These are phyloP conservation scores for Epizoanthus scotinus DNA, from an alignment of 92 coral and sea anemone species.

Conservation along the genomic window DNA sequence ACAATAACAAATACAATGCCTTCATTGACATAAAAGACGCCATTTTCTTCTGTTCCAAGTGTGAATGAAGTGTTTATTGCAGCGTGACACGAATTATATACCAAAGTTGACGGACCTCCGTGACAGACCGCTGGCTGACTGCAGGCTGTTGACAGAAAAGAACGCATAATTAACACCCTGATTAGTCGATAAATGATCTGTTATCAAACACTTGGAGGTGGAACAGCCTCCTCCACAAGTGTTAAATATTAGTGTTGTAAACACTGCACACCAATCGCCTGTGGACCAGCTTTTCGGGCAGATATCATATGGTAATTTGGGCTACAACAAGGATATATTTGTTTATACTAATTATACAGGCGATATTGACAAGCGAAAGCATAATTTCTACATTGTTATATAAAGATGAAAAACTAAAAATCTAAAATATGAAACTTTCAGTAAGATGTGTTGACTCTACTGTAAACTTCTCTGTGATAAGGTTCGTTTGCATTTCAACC, in stretches of 20 bases:
- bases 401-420: not conserved
- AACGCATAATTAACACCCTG: slow-evolving; percentile 1
- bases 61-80: slow-evolving; percentile 30
- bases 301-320: not conserved
- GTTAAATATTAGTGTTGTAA: too few relatives aligned
- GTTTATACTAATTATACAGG: slow-evolving; percentile 29
- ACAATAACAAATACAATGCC: slow-evolving; percentile 33
- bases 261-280: too few relatives aligned
- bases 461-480: too few relatives aligned
- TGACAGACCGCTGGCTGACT: slow-evolving; percentile 42
- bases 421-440: too few relatives aligned
- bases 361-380: slow-evolving; percentile 18
- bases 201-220: not conserved
- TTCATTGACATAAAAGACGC: slow-evolving; percentile 44
- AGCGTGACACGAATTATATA: slow-evolving; percentile 31
- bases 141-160: slow-evolving; percentile 44
- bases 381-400: not conserved
- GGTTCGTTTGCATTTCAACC: too few relatives aligned
- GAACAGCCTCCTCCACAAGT: not conserved
- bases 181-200: not conserved
- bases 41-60: slow-evolving; percentile 34
- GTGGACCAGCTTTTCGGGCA: slow-evolving; percentile 3
- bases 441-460: too few relatives aligned
- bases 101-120: slow-evolving; percentile 11
- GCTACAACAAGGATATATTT: slow-evolving; percentile 31